These are phyloP conservation scores for Phalacrocorax carbo DNA, from an alignment of 2,113 vertebrate species.

Conservation along the genomic window DNA sequence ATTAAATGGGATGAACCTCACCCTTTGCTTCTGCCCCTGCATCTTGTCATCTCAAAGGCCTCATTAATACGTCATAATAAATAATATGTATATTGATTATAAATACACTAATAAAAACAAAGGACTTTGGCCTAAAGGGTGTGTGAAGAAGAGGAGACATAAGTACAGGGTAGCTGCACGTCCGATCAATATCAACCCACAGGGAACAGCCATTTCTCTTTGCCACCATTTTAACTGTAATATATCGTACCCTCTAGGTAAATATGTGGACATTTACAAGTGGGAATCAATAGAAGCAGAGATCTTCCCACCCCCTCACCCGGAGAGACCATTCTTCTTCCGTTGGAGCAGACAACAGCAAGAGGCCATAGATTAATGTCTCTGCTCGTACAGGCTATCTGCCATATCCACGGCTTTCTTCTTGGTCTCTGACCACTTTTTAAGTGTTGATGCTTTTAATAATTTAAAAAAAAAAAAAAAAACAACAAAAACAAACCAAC, in stretches of 20 bases:
- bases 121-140: slow-evolving; percentile 4
- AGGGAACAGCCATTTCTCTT: slow-evolving; percentile 51
- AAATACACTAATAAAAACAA: slow-evolving; percentile 42
- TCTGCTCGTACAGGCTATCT: not conserved
- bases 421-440: not conserved
- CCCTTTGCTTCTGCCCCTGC: not conserved
- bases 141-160: not conserved
- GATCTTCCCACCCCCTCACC: slow-evolving; percentile 17
- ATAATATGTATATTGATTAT: slow-evolving; percentile 41
- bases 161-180: not conserved
- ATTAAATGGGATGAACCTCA: not conserved
- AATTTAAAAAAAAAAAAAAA: not conserved
- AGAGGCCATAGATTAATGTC: not conserved
- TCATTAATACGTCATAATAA: slow-evolving; percentile 23
- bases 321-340: not conserved
- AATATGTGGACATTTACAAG: slow-evolving; percentile 61
- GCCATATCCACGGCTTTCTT: not conserved
- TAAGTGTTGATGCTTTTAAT: not conserved
- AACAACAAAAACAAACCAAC: not conserved
- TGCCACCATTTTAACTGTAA: slow-evolving; percentile 50
- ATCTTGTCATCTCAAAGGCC: slow-evolving; percentile 18
- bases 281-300: slow-evolving; percentile 23
- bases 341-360: not conserved
- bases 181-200: slow-evolving; percentile 43
- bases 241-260: slow-evolving; percentile 46